phyloP scores from a whole-genome alignment of 2,797 vertebrate species.

The Sphenodon punctatus region DNA sequence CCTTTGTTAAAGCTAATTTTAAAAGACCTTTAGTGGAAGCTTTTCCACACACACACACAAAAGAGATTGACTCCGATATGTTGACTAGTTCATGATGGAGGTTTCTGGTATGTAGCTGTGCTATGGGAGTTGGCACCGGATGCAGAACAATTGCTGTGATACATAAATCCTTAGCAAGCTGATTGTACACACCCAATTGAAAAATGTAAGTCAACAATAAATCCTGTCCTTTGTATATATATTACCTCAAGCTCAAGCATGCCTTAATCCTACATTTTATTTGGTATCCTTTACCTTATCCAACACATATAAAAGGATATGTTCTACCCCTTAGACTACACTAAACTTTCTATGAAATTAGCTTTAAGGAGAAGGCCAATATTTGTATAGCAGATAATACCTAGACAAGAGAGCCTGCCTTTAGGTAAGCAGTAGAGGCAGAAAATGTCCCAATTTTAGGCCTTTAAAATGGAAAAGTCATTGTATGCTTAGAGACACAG shows the following conservation, averaged over 20 bases:
- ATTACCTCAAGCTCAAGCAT: conserved; percentile 67
- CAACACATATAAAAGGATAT: conserved; percentile 32
- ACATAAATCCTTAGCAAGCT: conserved; percentile 65
- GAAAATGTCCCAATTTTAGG: conserved; percentile 9
- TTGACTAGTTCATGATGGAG: conserved; percentile 2
- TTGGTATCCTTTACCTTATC: conserved; percentile 62
- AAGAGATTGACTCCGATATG: neutral
- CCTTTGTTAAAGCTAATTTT: neutral
- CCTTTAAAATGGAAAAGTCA: neutral
- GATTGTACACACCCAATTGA: conserved; percentile 73
- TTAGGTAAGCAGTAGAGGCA: neutral
- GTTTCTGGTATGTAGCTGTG: conserved; percentile 20
- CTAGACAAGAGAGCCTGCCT: conserved; percentile 30
- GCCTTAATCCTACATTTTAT: conserved; percentile 69
- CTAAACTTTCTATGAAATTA: conserved; percentile 55
- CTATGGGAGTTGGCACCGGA: conserved; percentile 53
- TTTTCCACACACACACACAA: neutral
- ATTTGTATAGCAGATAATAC: conserved; percentile 49
- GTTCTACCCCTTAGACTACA: conserved; percentile 21
- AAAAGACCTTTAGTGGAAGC: neutral
- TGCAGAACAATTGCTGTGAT: conserved; percentile 55
- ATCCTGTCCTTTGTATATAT: conserved; percentile 66
- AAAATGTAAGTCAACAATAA: conserved; percentile 77
- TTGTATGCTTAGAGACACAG: neutral
- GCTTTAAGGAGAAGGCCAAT: conserved; percentile 33